phyloP scores from a whole-genome alignment of 2,113 vertebrate genomes.

The Sula dactylatra region DNA sequence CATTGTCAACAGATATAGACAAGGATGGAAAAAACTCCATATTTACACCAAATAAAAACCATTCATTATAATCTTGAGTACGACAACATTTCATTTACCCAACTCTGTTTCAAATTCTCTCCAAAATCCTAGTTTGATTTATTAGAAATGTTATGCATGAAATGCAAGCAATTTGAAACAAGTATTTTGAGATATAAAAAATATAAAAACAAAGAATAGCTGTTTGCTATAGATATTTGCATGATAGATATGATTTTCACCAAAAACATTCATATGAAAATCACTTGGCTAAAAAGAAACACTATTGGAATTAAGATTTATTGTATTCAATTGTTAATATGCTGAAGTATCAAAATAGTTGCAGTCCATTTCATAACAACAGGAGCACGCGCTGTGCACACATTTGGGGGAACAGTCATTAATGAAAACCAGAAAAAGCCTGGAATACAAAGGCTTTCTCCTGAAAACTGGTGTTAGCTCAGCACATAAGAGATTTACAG shows the following conservation, averaged over 20 bases:
- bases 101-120: neutral
- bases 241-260: neutral
- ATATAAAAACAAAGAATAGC: neutral
- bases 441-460: neutral
- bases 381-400: neutral
- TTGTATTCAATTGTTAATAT: neutral
- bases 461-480: neutral
- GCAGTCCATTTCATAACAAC: neutral
- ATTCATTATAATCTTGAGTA: neutral
- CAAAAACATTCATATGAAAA: neutral
- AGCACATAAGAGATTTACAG: neutral
- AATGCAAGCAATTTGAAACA: neutral
- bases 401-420: neutral
- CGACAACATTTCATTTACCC: neutral
- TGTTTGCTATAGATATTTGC: neutral
- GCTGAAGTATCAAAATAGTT: neutral
- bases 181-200: neutral
- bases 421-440: neutral
- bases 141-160: neutral
- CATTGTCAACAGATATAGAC: neutral
- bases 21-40: rapidly evolving
- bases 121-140: neutral
- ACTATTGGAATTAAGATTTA: neutral
- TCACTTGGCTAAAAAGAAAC: neutral
- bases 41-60: neutral